Percentiles rank a stretch among this genome's conserved stretches.
Conservation (phyloP, 2,113 vertebrate species). For the Chionis minor region DNA sequence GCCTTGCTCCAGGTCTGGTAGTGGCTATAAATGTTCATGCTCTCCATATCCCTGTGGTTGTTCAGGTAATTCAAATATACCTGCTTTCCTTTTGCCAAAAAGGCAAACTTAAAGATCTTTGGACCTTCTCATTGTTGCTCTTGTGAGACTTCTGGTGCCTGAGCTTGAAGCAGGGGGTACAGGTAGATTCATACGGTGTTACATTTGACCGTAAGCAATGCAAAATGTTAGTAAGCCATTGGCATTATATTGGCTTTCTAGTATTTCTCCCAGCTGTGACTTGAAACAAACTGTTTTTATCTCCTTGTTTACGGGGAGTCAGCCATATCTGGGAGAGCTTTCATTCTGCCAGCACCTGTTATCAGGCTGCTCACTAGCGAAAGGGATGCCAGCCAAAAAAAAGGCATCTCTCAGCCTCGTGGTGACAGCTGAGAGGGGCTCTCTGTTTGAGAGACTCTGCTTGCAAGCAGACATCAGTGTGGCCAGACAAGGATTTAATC, state of each 20-base stretch:
- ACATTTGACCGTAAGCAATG: neutral
- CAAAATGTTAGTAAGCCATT: neutral
- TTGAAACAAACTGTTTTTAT: slow-evolving; percentile 43
- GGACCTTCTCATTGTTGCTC: neutral
- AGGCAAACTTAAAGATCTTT: neutral
- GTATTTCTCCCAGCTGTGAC: neutral
- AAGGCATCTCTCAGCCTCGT: neutral
- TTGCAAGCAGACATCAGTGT: neutral
- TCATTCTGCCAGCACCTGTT: neutral
- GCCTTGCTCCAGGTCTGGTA: neutral
- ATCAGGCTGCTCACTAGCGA: slow-evolving; percentile 1
- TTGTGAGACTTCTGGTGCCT: neutral
- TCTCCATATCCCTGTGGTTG: neutral
- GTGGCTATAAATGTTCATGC: neutral
- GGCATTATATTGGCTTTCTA: neutral
- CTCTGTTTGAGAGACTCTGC: neutral
- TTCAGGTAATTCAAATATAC: neutral
- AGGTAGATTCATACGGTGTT: neutral
- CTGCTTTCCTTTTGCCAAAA: neutral
- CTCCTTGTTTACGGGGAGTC: slow-evolving; percentile 16
- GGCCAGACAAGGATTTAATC: slow-evolving; percentile 26
- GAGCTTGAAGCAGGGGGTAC: neutral
- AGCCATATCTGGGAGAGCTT: neutral
- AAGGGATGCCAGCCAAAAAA: neutral
- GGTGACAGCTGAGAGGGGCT: slow-evolving; percentile 31